Conservation (phyloP, 37 sponge, comb jelly and placozoan species). For the Bolinopsis microptera region DNA sequence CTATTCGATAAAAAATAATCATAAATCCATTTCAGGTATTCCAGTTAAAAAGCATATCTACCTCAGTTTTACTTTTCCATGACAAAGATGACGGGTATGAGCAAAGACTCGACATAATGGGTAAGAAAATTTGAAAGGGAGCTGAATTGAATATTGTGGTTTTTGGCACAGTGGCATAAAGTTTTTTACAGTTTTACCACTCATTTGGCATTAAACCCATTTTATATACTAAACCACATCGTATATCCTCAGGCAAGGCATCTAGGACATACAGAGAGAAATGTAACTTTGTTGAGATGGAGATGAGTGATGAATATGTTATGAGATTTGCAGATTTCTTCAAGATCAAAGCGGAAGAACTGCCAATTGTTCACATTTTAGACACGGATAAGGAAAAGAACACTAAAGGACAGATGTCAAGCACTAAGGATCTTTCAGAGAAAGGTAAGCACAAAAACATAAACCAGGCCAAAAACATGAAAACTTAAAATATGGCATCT, state of each 20-base stretch:
- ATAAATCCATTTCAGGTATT: too few relatives aligned
- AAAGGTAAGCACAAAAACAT: background rate
- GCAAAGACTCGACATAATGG: background rate
- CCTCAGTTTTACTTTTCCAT: conserved; percentile 15
- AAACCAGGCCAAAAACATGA: too few relatives aligned
- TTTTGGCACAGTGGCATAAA: too few relatives aligned
- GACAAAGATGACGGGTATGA: conserved; percentile 8
- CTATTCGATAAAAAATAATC: too few relatives aligned
- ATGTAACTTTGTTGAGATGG: background rate
- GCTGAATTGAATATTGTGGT: too few relatives aligned
- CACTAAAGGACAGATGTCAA: background rate
- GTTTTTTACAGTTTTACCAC: too few relatives aligned
- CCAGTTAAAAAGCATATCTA: background rate
- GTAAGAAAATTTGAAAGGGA: too few relatives aligned
- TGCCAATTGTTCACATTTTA: background rate
- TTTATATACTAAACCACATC: too few relatives aligned
- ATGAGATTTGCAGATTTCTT: background rate
- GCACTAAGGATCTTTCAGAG: background rate
- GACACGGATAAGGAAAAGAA: background rate
- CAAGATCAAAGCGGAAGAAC: background rate
- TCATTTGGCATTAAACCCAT: too few relatives aligned
- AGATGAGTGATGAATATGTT: background rate
- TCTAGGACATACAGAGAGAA: background rate
- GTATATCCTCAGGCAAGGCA: background rate
- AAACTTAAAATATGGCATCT: too few relatives aligned